A percentile compares a stretch with the other conserved stretches of the same genome.
phyloP scores from a whole-genome alignment of 2,113 vertebrate species.

The cattle (Bos taurus) region ARS-UCD2.0 NC_037351.1:9535001-9535500 shows the following conservation, averaged over 20 bases:
- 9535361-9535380: background rate
- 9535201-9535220: slow-evolving; percentile 31
- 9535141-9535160: slow-evolving; percentile 39
- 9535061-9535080: slow-evolving; percentile 21
- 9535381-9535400: background rate
- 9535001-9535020: background rate
- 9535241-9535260: background rate
- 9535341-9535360: background rate
- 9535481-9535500: background rate
- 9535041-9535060: background rate
- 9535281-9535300: slow-evolving; percentile 26
- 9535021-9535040: background rate
- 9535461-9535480: rapidly evolving
- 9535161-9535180: slow-evolving; percentile 35
- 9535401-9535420: background rate
- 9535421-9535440: background rate
- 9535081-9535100: background rate
- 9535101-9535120: slow-evolving; percentile 6
- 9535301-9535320: background rate
- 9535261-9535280: slow-evolving; percentile 9
- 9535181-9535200: slow-evolving; percentile 57
- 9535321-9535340: background rate
- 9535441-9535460: background rate
- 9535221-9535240: background rate
- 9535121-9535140: slow-evolving; percentile 18